These are phyloP conservation scores for Lagria hirta DNA, from an alignment of 2,888 invertebrate genomes.

Conservation along the genomic window DNA sequence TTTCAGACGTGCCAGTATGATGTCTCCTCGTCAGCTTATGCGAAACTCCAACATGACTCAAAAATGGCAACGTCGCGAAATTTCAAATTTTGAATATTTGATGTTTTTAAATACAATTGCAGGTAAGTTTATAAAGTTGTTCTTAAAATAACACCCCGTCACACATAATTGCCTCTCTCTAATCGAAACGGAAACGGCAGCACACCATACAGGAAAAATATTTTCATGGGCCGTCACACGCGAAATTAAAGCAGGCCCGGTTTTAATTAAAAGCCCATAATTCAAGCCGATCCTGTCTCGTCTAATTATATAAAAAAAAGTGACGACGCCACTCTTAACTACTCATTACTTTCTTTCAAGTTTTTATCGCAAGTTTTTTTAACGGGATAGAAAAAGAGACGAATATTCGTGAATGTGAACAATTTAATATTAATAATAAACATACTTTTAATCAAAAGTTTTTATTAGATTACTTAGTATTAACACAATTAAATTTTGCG, in stretches of 20 bases:
- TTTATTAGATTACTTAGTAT: too few species aligned
- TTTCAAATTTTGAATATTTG: slow-evolving; percentile 99
- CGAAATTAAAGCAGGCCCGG: slow-evolving; percentile 48
- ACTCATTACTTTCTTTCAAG: too few species aligned
- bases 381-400: too few species aligned
- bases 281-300: slow-evolving; percentile 31
- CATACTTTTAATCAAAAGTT: too few species aligned
- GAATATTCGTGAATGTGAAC: too few species aligned
- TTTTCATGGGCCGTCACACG: slow-evolving; percentile 37
- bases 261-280: slow-evolving; percentile 47
- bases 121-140: slow-evolving; percentile 63
- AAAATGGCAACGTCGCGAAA: slow-evolving; percentile 98
- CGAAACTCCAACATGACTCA: slow-evolving; percentile 99
- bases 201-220: slow-evolving; percentile 15
- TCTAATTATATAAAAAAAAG: slow-evolving; percentile 22
- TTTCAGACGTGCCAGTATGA: slow-evolving; percentile 83
- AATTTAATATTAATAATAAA: too few species aligned
- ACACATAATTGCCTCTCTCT: slow-evolving; percentile 7
- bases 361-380: too few species aligned
- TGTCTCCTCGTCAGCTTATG: slow-evolving; percentile 98
- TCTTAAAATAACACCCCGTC: slow-evolving; percentile 3
- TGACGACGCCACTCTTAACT: slow-evolving; percentile 8
- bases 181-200: slow-evolving; percentile 20
- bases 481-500: too few species aligned
- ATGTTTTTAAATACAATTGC: slow-evolving; percentile 99